A percentile compares a stretch with the other conserved stretches of the same genome.
These are phyloP conservation scores for Melanophora roralis DNA, from an alignment of 2,888 invertebrate species.

Conservation along the genomic window DNA sequence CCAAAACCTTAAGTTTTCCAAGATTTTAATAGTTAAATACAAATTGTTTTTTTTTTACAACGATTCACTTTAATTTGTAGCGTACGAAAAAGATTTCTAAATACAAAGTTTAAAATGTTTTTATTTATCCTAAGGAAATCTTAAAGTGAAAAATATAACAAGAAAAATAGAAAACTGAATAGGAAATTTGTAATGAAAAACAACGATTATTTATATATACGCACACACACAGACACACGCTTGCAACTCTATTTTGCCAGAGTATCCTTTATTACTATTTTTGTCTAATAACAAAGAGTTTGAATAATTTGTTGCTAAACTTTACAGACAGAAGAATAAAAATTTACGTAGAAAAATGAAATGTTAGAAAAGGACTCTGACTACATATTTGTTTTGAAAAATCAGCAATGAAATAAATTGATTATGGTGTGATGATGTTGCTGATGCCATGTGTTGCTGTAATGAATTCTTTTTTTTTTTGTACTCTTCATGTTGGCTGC, in stretches of 20 bases:
- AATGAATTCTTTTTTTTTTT: not conserved
- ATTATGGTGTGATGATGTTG: constrained; percentile 19
- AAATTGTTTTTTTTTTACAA: constrained; percentile 33
- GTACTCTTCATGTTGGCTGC: too few relatives aligned
- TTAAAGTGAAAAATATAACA: not conserved
- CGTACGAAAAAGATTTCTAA: constrained; percentile 24
- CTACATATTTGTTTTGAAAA: constrained; percentile 3
- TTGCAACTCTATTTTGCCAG: constrained; percentile 12
- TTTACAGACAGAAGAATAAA: constrained; percentile 67
- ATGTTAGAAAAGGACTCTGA: not conserved
- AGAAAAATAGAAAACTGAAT: not conserved
- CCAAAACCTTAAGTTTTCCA: constrained; percentile 35
- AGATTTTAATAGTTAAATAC: constrained; percentile 39
- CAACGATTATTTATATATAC: not conserved
- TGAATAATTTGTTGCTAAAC: constrained; percentile 61
- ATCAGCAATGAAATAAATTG: constrained; percentile 47
- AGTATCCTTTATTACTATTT: constrained; percentile 24
- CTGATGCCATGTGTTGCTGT: not conserved
- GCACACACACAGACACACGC: not conserved
- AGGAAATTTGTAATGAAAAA: constrained; percentile 5
- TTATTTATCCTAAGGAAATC: constrained; percentile 43
- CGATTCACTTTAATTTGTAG: constrained; percentile 22
- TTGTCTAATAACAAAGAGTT: constrained; percentile 29
- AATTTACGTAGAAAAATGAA: constrained; percentile 35
- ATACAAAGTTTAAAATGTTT: constrained; percentile 50